Conservation (phyloP, 92 coral and sea anemone genomes). For the Desmophyllum pertusum region DNA sequence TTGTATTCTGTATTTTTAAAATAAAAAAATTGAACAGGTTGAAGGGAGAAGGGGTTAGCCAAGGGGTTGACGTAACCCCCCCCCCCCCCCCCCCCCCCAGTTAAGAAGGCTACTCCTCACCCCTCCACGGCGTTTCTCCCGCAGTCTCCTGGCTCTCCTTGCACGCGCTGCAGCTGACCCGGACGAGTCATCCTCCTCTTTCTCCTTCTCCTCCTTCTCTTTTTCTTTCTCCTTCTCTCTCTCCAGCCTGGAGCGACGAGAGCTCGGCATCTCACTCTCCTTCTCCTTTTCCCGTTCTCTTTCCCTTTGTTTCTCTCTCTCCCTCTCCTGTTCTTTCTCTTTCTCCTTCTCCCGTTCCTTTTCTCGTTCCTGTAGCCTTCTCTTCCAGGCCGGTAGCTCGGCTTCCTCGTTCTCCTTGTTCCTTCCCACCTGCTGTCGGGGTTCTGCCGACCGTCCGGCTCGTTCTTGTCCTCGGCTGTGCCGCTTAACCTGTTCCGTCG, state of each 20-base stretch:
- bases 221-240: slow-evolving; percentile 85
- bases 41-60: neutral
- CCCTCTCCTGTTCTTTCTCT: slow-evolving; percentile 82
- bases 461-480: slow-evolving; percentile 58
- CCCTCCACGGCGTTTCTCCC: slow-evolving; percentile 46
- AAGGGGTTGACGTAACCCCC: neutral
- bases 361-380: slow-evolving; percentile 78
- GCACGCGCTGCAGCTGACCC: slow-evolving; percentile 19
- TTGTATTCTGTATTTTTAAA: neutral
- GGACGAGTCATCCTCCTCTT: slow-evolving; percentile 52
- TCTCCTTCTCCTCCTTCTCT: slow-evolving; percentile 50
- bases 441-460: slow-evolving; percentile 62
- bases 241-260: slow-evolving; percentile 75
- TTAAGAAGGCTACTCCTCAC: neutral
- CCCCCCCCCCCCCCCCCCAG: neutral
- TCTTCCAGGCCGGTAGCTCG: slow-evolving; percentile 76
- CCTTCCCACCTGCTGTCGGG: slow-evolving; percentile 43
- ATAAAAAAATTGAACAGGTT: neutral
- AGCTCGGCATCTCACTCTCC: slow-evolving; percentile 73
- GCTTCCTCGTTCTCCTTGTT: slow-evolving; percentile 85
- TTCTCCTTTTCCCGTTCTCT: slow-evolving; percentile 67
- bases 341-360: slow-evolving; percentile 76
- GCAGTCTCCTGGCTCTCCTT: slow-evolving; percentile 33
- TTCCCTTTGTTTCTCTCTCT: slow-evolving; percentile 70
- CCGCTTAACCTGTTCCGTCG: slow-evolving; percentile 57